Percentiles rank a stretch among this genome's conserved stretches.
These are phyloP conservation scores for Ichneumoninae sp. DNA, from an alignment of 2,888 invertebrate species.

Conservation along the genomic window DNA sequence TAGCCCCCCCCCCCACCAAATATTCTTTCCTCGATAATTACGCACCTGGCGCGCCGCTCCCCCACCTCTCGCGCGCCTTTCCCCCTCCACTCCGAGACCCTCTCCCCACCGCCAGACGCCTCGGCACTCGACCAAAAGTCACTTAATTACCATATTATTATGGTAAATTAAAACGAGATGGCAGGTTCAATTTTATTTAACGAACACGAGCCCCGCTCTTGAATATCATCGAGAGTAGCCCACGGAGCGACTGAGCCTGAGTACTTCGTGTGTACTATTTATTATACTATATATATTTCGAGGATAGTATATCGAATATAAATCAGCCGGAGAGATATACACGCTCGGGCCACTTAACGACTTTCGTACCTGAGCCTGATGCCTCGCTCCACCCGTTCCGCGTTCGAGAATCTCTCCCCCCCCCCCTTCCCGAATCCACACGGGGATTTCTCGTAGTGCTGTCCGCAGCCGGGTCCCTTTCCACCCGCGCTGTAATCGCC, in stretches of 20 bases:
- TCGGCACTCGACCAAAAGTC: constrained; percentile 25
- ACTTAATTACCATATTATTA: constrained; percentile 42
- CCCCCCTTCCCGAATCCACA: background rate
- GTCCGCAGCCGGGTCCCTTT: constrained; percentile 29
- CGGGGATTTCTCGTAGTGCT: constrained; percentile 33
- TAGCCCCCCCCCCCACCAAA: background rate
- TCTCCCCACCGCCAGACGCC: background rate
- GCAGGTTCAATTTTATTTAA: constrained; percentile 13
- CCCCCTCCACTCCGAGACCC: background rate
- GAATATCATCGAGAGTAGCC: background rate
- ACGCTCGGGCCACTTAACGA: constrained; percentile 62
- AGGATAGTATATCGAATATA: constrained; percentile 43
- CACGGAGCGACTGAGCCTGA: background rate
- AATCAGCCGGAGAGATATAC: constrained; percentile 60
- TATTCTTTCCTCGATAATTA: constrained; percentile 36
- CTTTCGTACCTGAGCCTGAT: constrained; percentile 63
- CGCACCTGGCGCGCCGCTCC: constrained; percentile 48
- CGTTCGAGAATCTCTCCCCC: constrained; percentile 54
- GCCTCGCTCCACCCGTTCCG: constrained; percentile 66
- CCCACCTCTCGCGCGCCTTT: background rate
- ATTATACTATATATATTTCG: constrained; percentile 16
- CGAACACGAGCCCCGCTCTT: background rate
- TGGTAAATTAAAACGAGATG: constrained; percentile 39
- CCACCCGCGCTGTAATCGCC: constrained; percentile 48
- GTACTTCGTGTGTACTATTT: constrained; percentile 12